Conservation (phyloP, 2,113 vertebrate species). For the Vanacampus margaritifer region DNA sequence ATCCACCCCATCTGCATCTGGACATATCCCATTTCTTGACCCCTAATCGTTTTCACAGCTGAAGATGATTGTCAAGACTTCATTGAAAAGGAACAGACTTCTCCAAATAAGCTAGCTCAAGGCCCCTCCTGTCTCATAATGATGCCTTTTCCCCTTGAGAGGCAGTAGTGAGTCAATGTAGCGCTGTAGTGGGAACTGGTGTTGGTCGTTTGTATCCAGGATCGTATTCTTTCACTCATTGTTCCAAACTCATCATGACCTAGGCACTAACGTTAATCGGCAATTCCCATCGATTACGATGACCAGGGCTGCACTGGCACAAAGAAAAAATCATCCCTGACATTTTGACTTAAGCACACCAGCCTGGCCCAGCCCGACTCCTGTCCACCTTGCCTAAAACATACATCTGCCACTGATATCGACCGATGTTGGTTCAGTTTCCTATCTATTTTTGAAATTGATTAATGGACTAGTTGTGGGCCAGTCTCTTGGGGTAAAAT, state of each 20-base stretch:
- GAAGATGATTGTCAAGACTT: neutral
- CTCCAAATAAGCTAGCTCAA: neutral
- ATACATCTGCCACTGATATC: no score
- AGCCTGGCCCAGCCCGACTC: no score
- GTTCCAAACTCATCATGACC: neutral
- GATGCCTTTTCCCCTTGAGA: neutral
- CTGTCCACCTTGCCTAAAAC: no score
- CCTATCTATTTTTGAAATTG: no score
- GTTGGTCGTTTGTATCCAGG: neutral
- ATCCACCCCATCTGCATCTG: conserved; percentile 16
- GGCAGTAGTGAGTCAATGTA: neutral
- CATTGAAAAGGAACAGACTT: neutral
- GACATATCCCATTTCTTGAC: conserved; percentile 23
- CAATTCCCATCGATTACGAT: no score
- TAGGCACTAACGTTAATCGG: no score
- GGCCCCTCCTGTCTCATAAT: neutral
- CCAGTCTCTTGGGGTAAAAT: no score
- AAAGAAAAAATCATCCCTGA: no score
- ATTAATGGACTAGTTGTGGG: no score
- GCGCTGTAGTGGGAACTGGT: neutral
- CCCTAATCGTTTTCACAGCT: conserved; percentile 19
- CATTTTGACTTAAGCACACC: no score
- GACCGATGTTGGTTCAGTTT: no score
- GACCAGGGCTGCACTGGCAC: no score
- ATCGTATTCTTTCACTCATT: neutral